These are phyloP conservation scores for Motacilla alba DNA, from an alignment of 2,113 vertebrate genomes.

Conservation along the genomic window DNA sequence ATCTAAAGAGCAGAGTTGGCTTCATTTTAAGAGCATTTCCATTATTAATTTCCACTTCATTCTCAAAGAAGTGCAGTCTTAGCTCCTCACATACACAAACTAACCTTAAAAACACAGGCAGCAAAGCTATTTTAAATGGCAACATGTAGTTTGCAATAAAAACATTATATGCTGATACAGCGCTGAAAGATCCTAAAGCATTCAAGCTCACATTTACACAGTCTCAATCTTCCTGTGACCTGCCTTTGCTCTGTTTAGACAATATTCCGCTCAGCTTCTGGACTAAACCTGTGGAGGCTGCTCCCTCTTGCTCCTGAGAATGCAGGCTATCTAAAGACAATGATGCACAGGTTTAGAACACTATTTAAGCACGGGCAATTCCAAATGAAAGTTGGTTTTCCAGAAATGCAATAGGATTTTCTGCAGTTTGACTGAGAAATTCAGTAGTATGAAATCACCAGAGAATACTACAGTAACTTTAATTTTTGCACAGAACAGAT, in stretches of 20 bases:
- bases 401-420: background rate
- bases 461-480: background rate
- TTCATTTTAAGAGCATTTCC: background rate
- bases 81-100: background rate
- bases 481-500: constrained; percentile 1
- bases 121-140: background rate
- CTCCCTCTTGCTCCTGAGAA: background rate
- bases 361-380: background rate
- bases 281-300: background rate
- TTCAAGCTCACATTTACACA: background rate
- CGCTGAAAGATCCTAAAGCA: background rate
- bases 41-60: background rate
- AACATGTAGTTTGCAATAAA: background rate
- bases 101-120: background rate
- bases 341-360: background rate
- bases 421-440: background rate
- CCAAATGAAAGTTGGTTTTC: background rate
- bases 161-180: background rate
- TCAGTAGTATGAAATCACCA: background rate
- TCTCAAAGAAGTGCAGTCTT: background rate
- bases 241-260: background rate
- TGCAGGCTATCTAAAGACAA: background rate
- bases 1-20: background rate
- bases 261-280: background rate
- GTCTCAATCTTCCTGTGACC: background rate